Conservation (phyloP, 2,113 vertebrate genomes). For the Aphyosemion australe region DNA sequence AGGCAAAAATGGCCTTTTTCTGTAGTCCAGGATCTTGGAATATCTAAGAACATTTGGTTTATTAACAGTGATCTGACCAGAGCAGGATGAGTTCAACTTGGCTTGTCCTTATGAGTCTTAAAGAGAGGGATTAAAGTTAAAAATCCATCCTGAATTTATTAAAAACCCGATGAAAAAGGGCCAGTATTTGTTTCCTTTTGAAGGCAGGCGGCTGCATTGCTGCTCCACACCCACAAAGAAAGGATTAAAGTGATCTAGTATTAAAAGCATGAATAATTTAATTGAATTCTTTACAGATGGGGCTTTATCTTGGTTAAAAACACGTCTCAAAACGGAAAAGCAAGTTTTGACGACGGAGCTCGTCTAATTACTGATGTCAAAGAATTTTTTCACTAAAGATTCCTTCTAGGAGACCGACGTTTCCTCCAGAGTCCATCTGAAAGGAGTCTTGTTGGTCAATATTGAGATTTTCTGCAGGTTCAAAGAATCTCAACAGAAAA, state of each 20-base stretch:
- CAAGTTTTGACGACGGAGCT: background rate
- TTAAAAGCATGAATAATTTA: background rate
- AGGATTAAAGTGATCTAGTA: background rate
- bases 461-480: too few species aligned
- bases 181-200: background rate
- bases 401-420: background rate
- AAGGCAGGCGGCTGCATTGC: background rate
- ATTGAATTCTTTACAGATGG: background rate
- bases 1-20: background rate
- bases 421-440: background rate
- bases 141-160: background rate
- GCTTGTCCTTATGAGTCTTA: background rate
- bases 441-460: background rate
- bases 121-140: background rate
- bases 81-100: background rate
- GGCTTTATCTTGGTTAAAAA: background rate
- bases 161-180: background rate
- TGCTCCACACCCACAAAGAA: background rate
- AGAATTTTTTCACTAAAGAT: background rate
- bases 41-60: background rate
- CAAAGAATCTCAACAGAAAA: constrained; percentile 11
- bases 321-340: background rate
- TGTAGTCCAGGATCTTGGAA: background rate
- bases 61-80: background rate
- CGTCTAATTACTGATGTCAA: background rate